Percentiles rank a stretch among this genome's conserved stretches.
phyloP scores from a whole-genome alignment of 1,140 invertebrate species.

The Drosophila malerkotliana region DNA sequence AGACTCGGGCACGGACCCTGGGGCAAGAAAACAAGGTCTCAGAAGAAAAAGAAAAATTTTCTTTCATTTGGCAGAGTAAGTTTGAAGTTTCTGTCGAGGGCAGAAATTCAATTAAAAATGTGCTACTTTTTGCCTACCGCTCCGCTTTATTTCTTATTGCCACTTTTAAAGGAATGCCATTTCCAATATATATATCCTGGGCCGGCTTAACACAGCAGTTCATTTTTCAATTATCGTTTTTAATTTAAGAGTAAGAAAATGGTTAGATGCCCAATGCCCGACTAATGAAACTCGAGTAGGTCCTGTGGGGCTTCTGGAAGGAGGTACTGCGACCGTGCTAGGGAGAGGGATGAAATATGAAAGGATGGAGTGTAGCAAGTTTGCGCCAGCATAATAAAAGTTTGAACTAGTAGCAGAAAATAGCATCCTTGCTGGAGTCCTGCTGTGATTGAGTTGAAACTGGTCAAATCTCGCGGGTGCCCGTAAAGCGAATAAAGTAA shows the following conservation, averaged over 20 bases:
- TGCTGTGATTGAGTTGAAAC: slow-evolving; percentile 78
- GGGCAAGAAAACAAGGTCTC: slow-evolving; percentile 16
- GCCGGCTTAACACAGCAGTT: slow-evolving; percentile 46
- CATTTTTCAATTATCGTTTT: slow-evolving; percentile 83
- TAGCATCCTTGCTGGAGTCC: slow-evolving; percentile 56
- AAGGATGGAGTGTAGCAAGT: slow-evolving; percentile 15
- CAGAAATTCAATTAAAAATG: slow-evolving; percentile 73
- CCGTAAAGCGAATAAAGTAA: slow-evolving; percentile 52
- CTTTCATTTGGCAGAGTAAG: background rate
- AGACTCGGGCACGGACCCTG: background rate
- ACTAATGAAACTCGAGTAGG: slow-evolving; percentile 69
- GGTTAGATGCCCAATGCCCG: slow-evolving; percentile 58
- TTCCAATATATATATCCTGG: slow-evolving; percentile 63
- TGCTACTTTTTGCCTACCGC: slow-evolving; percentile 21
- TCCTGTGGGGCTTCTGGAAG: slow-evolving; percentile 7
- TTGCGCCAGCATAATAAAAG: slow-evolving; percentile 67
- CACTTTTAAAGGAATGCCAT: slow-evolving; percentile 52
- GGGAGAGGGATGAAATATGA: background rate
- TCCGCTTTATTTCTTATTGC: slow-evolving; percentile 51
- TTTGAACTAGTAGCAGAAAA: slow-evolving; percentile 67
- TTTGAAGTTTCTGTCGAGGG: slow-evolving; percentile 28
- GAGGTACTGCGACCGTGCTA: too few relatives aligned
- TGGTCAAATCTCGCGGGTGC: slow-evolving; percentile 66
- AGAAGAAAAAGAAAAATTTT: background rate
- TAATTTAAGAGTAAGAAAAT: slow-evolving; percentile 78